Evolutionary conservation across 2,797 vertebrate genomes (phyloP).

Genomic region (Picus viridis): DNA sequence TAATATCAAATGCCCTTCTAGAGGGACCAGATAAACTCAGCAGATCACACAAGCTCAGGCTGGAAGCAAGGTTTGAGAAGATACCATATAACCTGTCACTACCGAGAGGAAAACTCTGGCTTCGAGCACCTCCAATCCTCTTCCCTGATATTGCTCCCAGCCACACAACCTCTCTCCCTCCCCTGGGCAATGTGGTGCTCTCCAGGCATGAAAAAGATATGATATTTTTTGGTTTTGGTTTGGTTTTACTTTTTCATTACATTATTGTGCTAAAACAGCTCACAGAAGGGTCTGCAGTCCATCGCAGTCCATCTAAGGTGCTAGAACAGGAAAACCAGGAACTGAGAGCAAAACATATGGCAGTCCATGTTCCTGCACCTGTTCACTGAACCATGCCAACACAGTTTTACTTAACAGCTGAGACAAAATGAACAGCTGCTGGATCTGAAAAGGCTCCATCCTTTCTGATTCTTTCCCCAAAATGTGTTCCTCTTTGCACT

Average conservation of each 20-base stretch:
- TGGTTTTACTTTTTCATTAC: neutral
- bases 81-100: neutral
- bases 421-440: neutral
- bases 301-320: neutral
- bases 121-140: neutral
- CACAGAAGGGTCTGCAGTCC: neutral
- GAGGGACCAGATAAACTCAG: neutral
- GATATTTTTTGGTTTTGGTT: neutral
- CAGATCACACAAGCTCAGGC: neutral
- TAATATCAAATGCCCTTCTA: neutral
- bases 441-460: neutral
- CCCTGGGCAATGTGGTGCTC: neutral
- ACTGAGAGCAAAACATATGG: neutral
- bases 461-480: neutral
- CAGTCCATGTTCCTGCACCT: neutral
- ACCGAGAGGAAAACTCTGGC: neutral
- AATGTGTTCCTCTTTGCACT: neutral
- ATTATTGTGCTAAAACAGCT: neutral
- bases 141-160: neutral
- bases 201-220: accelerated
- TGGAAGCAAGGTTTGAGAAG: neutral
- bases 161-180: neutral
- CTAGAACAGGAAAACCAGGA: neutral
- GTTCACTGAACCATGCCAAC: neutral
- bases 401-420: neutral